A percentile compares a stretch with the other conserved stretches of the same genome.
These are phyloP conservation scores for Pterophyllum scalare DNA, from an alignment of 2,113 vertebrate species.

Conservation along the genomic window DNA sequence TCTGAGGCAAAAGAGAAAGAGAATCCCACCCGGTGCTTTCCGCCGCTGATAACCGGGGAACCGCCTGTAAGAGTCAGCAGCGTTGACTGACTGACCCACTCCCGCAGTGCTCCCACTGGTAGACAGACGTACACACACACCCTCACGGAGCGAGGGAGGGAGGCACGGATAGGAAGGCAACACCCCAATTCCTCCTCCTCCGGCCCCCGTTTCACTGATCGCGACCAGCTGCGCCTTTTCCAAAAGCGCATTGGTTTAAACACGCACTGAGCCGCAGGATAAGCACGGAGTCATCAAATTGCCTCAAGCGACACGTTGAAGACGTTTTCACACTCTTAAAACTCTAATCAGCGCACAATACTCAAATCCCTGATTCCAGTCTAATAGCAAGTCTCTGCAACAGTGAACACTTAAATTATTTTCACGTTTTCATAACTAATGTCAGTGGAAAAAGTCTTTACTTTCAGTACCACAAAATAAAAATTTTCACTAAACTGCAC, in stretches of 20 bases:
- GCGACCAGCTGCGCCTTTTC: slow-evolving; percentile 77
- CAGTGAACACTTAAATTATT: not conserved
- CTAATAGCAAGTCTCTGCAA: not conserved
- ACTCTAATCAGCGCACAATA: not conserved
- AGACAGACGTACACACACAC: slow-evolving; percentile 52
- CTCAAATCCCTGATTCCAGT: slow-evolving; percentile 12
- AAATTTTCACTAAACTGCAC: accelerated
- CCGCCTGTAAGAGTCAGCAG: slow-evolving; percentile 70
- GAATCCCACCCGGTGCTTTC: slow-evolving; percentile 24
- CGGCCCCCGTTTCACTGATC: slow-evolving; percentile 63
- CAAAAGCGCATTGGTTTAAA: slow-evolving; percentile 49
- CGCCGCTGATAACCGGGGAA: slow-evolving; percentile 33
- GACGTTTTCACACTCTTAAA: slow-evolving; percentile 45
- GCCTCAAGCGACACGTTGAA: slow-evolving; percentile 36
- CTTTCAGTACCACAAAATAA: not conserved
- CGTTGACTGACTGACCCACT: slow-evolving; percentile 63
- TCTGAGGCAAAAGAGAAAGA: not conserved
- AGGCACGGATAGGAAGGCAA: slow-evolving; percentile 75
- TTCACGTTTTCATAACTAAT: not conserved
- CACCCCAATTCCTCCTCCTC: slow-evolving; percentile 76
- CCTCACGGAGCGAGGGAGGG: slow-evolving; percentile 38
- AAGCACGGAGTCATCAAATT: slow-evolving; percentile 61
- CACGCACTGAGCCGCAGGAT: slow-evolving; percentile 49
- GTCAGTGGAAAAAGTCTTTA: not conserved
- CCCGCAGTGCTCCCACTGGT: slow-evolving; percentile 66